Conservation (phyloP, 2,888 invertebrate genomes). For the Toxonevra muliebris region DNA sequence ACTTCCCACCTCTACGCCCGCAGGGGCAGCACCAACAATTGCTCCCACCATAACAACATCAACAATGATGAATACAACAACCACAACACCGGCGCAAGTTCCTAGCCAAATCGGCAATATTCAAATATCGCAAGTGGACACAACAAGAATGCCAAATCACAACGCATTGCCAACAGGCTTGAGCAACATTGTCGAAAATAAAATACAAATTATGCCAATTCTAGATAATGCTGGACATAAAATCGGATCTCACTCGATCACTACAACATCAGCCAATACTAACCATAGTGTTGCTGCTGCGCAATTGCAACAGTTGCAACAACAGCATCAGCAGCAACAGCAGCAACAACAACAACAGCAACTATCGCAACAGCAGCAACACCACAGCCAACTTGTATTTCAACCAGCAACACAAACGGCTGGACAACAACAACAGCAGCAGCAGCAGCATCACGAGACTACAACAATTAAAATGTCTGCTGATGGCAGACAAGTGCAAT, state of each 20-base stretch:
- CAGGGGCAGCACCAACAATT: slow-evolving; percentile 13
- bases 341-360: slow-evolving; percentile 27
- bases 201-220: slow-evolving; percentile 66
- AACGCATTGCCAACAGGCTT: slow-evolving; percentile 51
- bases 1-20: slow-evolving; percentile 7
- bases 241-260: slow-evolving; percentile 28
- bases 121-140: slow-evolving; percentile 65
- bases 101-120: slow-evolving; percentile 66
- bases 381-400: slow-evolving; percentile 35
- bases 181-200: slow-evolving; percentile 63
- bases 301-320: slow-evolving; percentile 34
- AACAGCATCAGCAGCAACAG: slow-evolving; percentile 39
- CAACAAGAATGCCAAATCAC: slow-evolving; percentile 52
- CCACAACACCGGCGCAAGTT: slow-evolving; percentile 55
- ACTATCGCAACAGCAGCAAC: slow-evolving; percentile 36
- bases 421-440: slow-evolving; percentile 43
- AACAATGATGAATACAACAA: slow-evolving; percentile 35
- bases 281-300: slow-evolving; percentile 36
- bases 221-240: slow-evolving; percentile 42
- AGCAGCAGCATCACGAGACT: slow-evolving; percentile 32
- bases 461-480: slow-evolving; percentile 49
- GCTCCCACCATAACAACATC: slow-evolving; percentile 19
- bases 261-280: slow-evolving; percentile 27
- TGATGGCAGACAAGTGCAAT: slow-evolving; percentile 55
- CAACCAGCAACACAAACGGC: slow-evolving; percentile 18